Percentiles rank a stretch among this genome's conserved stretches.
phyloP scores from a whole-genome alignment of 2,888 invertebrate genomes.

The Laspeyria flexula region DNA sequence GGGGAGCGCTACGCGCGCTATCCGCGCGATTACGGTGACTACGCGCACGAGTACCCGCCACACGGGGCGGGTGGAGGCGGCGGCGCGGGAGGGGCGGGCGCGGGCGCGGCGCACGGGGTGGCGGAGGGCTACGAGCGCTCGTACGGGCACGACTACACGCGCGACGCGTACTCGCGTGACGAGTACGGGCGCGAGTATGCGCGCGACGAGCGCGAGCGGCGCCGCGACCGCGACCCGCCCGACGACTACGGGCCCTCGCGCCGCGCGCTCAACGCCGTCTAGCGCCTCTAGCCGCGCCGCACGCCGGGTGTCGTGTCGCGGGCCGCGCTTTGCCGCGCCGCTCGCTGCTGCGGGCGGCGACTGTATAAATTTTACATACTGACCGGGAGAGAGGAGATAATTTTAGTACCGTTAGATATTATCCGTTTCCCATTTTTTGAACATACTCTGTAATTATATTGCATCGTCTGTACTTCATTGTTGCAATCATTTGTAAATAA shows the following conservation, averaged over 20 bases:
- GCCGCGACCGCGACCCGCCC: conserved; percentile 74
- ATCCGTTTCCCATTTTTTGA: conserved; percentile 83
- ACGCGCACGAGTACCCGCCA: conserved; percentile 44
- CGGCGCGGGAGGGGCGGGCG: conserved; percentile 35
- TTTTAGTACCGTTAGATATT: conserved; percentile 85
- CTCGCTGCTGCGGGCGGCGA: conserved; percentile 76
- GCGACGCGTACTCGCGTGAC: conserved; percentile 73
- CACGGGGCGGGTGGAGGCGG: conserved; percentile 48
- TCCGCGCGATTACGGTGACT: conserved; percentile 59
- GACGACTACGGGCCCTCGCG: conserved; percentile 88
- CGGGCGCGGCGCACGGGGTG: conserved; percentile 43
- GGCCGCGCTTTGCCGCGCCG: background rate
- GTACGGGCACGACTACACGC: conserved; percentile 68
- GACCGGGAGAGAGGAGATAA: conserved; percentile 61
- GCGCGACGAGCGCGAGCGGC: conserved; percentile 74
- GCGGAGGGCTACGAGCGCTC: conserved; percentile 56
- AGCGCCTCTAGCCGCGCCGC: conserved; percentile 66
- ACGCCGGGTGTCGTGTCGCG: conserved; percentile 55
- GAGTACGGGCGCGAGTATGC: conserved; percentile 80
- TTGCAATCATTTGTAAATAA: conserved; percentile 88
- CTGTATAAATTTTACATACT: conserved; percentile 79
- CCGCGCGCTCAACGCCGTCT: conserved; percentile 91
- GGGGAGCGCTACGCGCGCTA: conserved; percentile 63
- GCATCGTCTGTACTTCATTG: conserved; percentile 86
- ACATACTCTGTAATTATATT: conserved; percentile 85